Evolutionary conservation across 2,888 invertebrate species (phyloP).

Genomic region (Shargacucullia verbasci): DNA sequence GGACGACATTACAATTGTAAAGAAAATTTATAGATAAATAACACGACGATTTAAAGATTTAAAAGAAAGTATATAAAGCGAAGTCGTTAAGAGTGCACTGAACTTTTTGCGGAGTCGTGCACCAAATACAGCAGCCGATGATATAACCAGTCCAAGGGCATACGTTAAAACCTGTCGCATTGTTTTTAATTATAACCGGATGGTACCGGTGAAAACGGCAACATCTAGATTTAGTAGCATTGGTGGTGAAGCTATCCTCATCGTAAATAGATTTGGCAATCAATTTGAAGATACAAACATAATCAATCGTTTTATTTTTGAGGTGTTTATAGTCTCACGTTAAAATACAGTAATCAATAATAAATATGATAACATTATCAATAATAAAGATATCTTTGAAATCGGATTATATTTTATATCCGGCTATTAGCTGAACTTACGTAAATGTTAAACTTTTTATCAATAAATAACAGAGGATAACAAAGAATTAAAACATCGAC

Average conservation of each 20-base stretch:
- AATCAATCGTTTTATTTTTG: not conserved
- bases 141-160: conserved; percentile 78
- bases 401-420: conserved; percentile 40
- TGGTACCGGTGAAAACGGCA: conserved; percentile 31
- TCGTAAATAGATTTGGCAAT: conserved; percentile 6
- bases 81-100: conserved; percentile 69
- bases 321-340: conserved; percentile 3
- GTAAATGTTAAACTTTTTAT: conserved; percentile 40
- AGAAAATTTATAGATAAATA: conserved; percentile 32
- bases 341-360: conserved; percentile 43
- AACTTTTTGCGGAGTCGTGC: conserved; percentile 71
- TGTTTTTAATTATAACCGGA: conserved; percentile 67
- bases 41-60: conserved; percentile 21
- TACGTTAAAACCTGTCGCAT: conserved; percentile 68
- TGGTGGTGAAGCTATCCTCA: conserved; percentile 14
- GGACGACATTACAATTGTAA: conserved; percentile 58
- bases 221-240: conserved; percentile 23
- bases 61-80: conserved; percentile 36
- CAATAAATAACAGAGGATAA: conserved; percentile 36
- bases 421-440: conserved; percentile 43
- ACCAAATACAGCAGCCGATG: conserved; percentile 70
- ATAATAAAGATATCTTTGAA: conserved; percentile 40
- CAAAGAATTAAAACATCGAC: conserved; percentile 56
- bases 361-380: conserved; percentile 30
- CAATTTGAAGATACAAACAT: conserved; percentile 3